Evolutionary conservation across 2,888 invertebrate species (phyloP).

Genomic region (Drosophila stalkeri): DNA sequence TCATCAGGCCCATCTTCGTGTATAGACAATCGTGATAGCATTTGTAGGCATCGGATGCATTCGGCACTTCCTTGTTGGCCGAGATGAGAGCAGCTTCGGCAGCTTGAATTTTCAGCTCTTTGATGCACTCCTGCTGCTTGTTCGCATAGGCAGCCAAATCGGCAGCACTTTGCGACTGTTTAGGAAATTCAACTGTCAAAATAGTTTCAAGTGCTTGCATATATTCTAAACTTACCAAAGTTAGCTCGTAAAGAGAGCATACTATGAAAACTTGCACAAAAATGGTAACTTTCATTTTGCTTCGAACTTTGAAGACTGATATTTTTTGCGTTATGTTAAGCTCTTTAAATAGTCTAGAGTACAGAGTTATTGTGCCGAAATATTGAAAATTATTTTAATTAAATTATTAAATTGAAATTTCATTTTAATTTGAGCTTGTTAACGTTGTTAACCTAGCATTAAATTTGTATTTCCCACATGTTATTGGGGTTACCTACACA

Average conservation of each 20-base stretch:
- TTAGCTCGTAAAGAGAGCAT: constrained; percentile 29
- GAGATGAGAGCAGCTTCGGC: constrained; percentile 48
- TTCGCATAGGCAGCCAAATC: constrained; percentile 54
- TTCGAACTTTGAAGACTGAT: constrained; percentile 8
- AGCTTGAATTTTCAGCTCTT: constrained; percentile 50
- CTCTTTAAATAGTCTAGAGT: constrained; percentile 47
- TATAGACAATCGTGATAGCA: constrained; percentile 66
- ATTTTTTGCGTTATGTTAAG: not conserved
- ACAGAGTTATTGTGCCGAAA: not conserved
- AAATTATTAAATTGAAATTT: constrained; percentile 57
- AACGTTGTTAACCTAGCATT: constrained; percentile 21
- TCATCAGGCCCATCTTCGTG: constrained; percentile 58
- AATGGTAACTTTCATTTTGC: constrained; percentile 44
- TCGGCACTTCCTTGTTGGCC: constrained; percentile 47
- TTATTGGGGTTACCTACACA: no score
- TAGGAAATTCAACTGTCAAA: not conserved
- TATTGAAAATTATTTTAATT: constrained; percentile 32
- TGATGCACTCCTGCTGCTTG: constrained; percentile 61
- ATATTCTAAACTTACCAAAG: constrained; percentile 28
- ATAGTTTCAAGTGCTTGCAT: no score
- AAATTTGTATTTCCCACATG: constrained; percentile 35
- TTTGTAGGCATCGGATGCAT: constrained; percentile 54
- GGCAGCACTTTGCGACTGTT: constrained; percentile 48
- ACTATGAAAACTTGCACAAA: constrained; percentile 18
- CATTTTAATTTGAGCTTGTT: constrained; percentile 7